phyloP scores from a whole-genome alignment of 2,888 invertebrate genomes.

The Salticus scenicus region DNA sequence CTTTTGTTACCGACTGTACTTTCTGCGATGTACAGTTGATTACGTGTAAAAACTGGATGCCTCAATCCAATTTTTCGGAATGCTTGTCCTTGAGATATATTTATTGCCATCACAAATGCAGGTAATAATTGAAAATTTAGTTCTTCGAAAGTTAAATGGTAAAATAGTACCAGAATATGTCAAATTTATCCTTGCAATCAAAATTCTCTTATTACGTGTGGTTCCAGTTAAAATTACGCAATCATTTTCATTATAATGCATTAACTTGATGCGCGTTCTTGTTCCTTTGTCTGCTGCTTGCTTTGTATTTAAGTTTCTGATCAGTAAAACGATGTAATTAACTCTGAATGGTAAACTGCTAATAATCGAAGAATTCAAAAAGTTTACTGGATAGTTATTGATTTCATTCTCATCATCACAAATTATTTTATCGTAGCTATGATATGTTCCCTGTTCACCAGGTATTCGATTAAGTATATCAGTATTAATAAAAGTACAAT shows the following conservation, averaged over 20 bases:
- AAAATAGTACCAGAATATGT: background rate
- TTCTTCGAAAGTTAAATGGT: background rate
- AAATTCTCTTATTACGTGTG: background rate
- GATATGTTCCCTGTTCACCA: constrained; percentile 1
- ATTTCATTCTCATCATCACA: background rate
- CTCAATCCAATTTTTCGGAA: background rate
- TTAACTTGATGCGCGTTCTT: background rate
- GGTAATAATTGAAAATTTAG: background rate
- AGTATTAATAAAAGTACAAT: background rate
- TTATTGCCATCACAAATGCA: background rate
- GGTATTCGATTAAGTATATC: background rate
- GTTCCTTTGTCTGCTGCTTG: background rate
- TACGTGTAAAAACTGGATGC: background rate
- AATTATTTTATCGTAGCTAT: background rate
- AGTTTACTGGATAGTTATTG: background rate
- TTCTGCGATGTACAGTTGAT: too few relatives aligned
- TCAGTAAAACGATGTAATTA: background rate
- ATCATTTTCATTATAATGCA: background rate
- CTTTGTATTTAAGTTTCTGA: background rate
- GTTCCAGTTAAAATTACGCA: background rate
- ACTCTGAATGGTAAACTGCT: background rate
- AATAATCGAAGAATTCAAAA: background rate
- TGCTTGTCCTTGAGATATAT: background rate
- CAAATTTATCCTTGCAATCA: background rate
- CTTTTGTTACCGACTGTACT: too few relatives aligned